Evolutionary conservation across 2,797 vertebrate genomes (phyloP).

Genomic region (Sus cebifrons): DNA sequence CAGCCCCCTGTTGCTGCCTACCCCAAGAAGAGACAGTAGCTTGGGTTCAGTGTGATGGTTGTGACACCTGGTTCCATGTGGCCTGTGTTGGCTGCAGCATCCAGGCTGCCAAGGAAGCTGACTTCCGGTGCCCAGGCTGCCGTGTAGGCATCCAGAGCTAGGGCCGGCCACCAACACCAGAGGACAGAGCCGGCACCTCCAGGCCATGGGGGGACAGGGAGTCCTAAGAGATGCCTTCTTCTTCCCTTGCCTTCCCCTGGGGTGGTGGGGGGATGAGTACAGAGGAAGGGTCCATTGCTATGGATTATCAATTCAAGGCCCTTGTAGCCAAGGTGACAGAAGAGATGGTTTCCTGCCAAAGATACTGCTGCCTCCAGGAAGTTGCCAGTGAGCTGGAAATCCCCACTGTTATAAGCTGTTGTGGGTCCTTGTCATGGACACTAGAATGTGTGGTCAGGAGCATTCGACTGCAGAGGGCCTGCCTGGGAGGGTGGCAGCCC

Average conservation of each 20-base stretch:
- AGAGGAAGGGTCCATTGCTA: neutral
- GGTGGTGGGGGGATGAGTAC: constrained; percentile 35
- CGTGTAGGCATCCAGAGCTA: neutral
- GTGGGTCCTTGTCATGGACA: neutral
- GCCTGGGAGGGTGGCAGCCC: neutral
- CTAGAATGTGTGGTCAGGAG: constrained; percentile 12
- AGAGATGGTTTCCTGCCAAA: constrained; percentile 58
- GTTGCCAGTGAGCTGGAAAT: constrained; percentile 51
- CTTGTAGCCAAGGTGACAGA: neutral
- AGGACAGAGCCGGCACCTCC: neutral
- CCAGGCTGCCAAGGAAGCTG: constrained; percentile 91
- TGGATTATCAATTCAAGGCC: neutral
- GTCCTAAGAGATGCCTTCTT: neutral
- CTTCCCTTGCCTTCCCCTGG: constrained; percentile 26
- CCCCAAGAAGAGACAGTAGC: constrained; percentile 95
- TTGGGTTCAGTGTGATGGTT: constrained; percentile 96
- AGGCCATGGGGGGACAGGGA: neutral
- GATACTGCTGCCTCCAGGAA: constrained; percentile 9
- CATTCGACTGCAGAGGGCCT: neutral
- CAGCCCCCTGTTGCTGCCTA: constrained; percentile 90
- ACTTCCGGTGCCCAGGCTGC: constrained; percentile 94
- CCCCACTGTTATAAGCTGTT: neutral
- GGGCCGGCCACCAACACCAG: neutral
- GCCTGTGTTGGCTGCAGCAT: constrained; percentile 92
- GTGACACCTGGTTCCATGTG: constrained; percentile 94